These are phyloP conservation scores for Eremophila alpestris DNA, from an alignment of 2,797 vertebrate species.

Conservation along the genomic window DNA sequence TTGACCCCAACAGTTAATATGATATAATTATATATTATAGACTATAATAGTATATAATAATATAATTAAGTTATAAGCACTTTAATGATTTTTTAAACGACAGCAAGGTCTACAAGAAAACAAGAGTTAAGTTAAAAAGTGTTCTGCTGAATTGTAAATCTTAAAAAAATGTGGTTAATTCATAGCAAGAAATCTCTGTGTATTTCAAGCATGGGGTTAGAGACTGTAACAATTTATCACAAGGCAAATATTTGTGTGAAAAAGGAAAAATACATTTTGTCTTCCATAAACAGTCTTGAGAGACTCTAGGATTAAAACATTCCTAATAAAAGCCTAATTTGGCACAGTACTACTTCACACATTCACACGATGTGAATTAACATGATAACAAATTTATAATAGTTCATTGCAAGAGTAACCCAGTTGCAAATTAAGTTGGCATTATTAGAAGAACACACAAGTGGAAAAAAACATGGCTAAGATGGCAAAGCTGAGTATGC, in stretches of 20 bases:
- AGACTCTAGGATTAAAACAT: neutral
- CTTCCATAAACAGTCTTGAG: neutral
- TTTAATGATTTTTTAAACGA: neutral
- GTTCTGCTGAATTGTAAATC: neutral
- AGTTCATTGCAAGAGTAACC: neutral
- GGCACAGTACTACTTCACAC: neutral
- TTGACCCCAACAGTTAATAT: neutral
- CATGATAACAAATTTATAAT: neutral
- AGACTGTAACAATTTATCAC: neutral
- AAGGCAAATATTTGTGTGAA: neutral
- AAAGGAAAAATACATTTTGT: neutral
- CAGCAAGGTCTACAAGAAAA: neutral
- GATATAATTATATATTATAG: neutral
- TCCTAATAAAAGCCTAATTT: neutral
- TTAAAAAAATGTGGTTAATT: neutral
- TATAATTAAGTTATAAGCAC: neutral
- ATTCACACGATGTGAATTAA: neutral
- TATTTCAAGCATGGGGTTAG: neutral
- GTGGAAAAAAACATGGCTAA: neutral
- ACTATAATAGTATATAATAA: no score
- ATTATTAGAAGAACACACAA: neutral
- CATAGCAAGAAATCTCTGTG: neutral
- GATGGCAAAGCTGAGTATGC: neutral
- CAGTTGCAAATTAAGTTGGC: accelerated
- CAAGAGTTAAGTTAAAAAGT: neutral